A percentile compares a stretch with the other conserved stretches of the same genome.
Evolutionary conservation across 2,888 invertebrate genomes (phyloP).

Genomic region (Phalera bucephala): DNA sequence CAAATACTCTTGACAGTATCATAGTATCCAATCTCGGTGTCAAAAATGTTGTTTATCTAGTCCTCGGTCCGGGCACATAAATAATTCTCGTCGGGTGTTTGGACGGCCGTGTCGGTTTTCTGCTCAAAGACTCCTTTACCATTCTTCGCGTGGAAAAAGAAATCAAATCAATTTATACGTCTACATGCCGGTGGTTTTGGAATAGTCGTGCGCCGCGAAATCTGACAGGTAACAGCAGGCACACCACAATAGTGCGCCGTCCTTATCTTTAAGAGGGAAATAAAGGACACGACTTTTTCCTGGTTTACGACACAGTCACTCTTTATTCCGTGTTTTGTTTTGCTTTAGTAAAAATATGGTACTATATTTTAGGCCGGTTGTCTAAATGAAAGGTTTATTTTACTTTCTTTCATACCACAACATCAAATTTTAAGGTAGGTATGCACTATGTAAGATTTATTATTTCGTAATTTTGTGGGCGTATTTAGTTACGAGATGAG

Average conservation of each 20-base stretch:
- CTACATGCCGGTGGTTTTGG: constrained; percentile 21
- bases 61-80: constrained; percentile 21
- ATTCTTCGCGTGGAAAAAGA: constrained; percentile 24
- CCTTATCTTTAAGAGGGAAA: constrained; percentile 70
- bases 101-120: constrained; percentile 25
- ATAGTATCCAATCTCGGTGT: constrained; percentile 5
- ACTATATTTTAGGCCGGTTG: constrained; percentile 26
- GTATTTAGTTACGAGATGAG: constrained; percentile 16
- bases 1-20: constrained; percentile 20
- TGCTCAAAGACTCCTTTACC: constrained; percentile 9
- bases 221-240: constrained; percentile 66
- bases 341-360: constrained; percentile 36
- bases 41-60: constrained; percentile 23
- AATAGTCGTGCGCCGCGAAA: constrained; percentile 48
- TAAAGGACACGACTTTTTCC: constrained; percentile 69
- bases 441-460: constrained; percentile 10
- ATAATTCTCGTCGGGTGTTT: constrained; percentile 36
- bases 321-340: constrained; percentile 52
- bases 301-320: constrained; percentile 53
- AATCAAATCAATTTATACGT: constrained; percentile 52
- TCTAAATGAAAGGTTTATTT: constrained; percentile 31
- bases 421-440: constrained; percentile 27
- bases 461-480: constrained; percentile 22
- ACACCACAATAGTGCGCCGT: constrained; percentile 55
- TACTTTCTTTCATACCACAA: constrained; percentile 26